A percentile compares a stretch with the other conserved stretches of the same genome.
Evolutionary conservation across 2,797 vertebrate genomes (phyloP).

Genomic region (Enteromius unitaeniatus): DNA sequence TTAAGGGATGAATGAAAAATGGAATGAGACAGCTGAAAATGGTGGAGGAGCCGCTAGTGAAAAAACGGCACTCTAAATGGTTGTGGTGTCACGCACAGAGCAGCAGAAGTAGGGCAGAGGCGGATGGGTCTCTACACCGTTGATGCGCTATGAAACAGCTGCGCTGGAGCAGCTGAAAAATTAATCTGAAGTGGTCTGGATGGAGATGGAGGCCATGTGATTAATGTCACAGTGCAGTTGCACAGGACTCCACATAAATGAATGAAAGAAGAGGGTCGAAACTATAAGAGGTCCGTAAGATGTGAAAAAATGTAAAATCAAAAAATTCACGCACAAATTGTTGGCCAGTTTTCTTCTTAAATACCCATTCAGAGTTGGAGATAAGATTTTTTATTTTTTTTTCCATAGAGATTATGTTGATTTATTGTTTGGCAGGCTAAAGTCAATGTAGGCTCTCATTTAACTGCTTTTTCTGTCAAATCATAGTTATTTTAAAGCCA

Average conservation of each 20-base stretch:
- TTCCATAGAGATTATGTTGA: conserved; percentile 20
- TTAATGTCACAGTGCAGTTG: conserved; percentile 43
- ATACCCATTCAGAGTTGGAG: conserved; percentile 11
- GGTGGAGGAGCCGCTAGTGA: conserved; percentile 38
- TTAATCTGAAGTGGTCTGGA: conserved; percentile 56
- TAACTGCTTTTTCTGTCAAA: conserved; percentile 48
- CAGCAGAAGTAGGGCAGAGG: conserved; percentile 52
- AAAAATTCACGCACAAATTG: conserved; percentile 1
- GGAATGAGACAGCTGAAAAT: conserved; percentile 59
- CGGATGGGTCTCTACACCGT: conserved; percentile 41
- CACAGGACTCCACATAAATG: neutral
- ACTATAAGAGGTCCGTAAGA: neutral
- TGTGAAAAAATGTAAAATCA: neutral
- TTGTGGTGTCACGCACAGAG: conserved; percentile 54
- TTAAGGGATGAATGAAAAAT: conserved; percentile 57
- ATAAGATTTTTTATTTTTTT: neutral
- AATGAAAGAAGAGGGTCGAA: neutral
- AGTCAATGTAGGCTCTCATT: conserved; percentile 33
- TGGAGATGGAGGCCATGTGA: conserved; percentile 46
- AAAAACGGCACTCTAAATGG: conserved; percentile 41
- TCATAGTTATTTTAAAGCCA: conserved; percentile 52
- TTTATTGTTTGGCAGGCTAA: conserved; percentile 32
- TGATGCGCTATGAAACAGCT: conserved; percentile 40
- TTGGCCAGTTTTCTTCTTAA: conserved; percentile 11
- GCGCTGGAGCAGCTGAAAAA: conserved; percentile 50